phyloP scores from a whole-genome alignment of 2,888 invertebrate genomes.

The Xestia c-nigrum region DNA sequence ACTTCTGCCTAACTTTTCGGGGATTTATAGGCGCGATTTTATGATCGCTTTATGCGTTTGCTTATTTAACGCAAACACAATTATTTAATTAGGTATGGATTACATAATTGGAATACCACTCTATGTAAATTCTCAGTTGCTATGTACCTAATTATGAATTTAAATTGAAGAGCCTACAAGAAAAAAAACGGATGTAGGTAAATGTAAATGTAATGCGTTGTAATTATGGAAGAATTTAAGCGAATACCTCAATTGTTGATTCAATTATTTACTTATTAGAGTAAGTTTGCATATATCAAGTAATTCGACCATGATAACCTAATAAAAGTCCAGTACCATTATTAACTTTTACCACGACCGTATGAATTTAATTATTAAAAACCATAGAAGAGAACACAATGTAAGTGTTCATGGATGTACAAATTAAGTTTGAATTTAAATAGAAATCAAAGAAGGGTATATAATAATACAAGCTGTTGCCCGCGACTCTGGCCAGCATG shows the following conservation, averaged over 20 bases:
- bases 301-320: neutral
- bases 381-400: neutral
- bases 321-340: neutral
- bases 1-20: neutral
- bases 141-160: neutral
- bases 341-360: no score
- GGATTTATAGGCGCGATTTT: neutral
- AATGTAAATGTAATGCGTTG: neutral
- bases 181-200: neutral
- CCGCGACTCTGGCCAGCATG: no score
- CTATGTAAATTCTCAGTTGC: neutral
- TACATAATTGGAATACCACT: slow-evolving; percentile 14
- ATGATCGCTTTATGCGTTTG: neutral
- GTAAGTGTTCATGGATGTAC: neutral
- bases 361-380: neutral
- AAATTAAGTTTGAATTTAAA: neutral
- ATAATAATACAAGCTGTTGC: no score
- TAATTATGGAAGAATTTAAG: neutral
- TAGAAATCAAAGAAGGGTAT: neutral
- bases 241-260: neutral
- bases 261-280: neutral
- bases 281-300: neutral
- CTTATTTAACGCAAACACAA: neutral
- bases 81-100: neutral
- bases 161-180: neutral